Conservation (phyloP, 2,888 invertebrate species). For the Uropetala carovei region DNA sequence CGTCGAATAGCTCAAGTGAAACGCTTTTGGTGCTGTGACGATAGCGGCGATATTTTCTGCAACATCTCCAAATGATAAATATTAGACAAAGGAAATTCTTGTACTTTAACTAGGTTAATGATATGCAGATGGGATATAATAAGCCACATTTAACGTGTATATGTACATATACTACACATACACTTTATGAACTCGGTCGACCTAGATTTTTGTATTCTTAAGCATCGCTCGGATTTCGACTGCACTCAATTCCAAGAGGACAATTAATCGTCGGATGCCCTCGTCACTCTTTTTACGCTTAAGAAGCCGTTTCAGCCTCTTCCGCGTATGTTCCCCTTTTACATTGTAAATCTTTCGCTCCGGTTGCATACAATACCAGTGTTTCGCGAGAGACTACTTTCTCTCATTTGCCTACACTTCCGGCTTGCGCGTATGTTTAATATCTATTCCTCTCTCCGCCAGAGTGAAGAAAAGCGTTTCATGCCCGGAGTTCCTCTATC, state of each 20-base stretch:
- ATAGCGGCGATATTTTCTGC: no score
- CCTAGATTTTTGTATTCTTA: no score
- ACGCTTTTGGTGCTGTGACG: no score
- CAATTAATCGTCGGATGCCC: background rate
- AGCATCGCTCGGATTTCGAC: background rate
- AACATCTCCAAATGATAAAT: no score
- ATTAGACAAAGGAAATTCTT: no score
- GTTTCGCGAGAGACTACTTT: background rate
- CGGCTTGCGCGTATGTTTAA: constrained; percentile 13
- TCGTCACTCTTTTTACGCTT: background rate
- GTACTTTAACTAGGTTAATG: no score
- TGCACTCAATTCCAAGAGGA: background rate
- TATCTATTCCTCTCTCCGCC: background rate
- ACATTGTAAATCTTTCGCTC: constrained; percentile 20
- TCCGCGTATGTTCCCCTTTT: background rate
- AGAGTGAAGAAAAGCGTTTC: background rate
- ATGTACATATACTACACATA: no score
- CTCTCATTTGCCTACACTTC: constrained; percentile 26
- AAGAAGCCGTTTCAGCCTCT: background rate
- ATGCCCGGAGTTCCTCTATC: background rate
- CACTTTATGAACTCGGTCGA: no score
- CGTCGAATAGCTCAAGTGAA: no score
- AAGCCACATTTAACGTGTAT: no score
- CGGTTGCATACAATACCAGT: constrained; percentile 8
- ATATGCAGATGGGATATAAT: no score